phyloP scores from a whole-genome alignment of 1,140 invertebrate genomes.

The Cotesia typhae region DNA sequence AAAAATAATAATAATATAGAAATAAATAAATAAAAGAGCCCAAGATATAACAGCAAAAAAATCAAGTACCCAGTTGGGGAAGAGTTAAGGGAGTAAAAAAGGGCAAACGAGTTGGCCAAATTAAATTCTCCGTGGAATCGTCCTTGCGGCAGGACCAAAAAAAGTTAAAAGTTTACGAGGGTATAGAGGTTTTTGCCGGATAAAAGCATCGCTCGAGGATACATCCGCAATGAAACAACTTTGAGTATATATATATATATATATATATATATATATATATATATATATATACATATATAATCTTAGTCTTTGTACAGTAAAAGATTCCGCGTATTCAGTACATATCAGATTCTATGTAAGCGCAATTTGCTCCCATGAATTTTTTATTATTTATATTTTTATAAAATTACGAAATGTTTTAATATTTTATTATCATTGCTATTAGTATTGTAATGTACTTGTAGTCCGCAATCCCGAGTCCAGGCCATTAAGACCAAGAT shows the following conservation, averaged over 20 bases:
- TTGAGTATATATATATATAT: no score
- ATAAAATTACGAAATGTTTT: no score
- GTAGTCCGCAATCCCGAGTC: neutral
- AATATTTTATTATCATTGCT: no score
- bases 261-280: no score
- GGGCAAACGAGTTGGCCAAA: constrained; percentile 49
- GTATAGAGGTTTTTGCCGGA: constrained; percentile 33
- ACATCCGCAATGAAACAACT: neutral
- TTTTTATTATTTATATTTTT: no score
- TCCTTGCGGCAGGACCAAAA: constrained; percentile 16
- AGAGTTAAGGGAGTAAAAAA: constrained; percentile 36
- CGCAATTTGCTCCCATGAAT: no score
- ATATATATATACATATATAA: no score
- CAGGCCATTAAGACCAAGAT: constrained; percentile 2
- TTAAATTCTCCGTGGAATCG: constrained; percentile 49
- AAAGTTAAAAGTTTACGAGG: constrained; percentile 40
- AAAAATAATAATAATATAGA: neutral
- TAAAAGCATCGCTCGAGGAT: neutral
- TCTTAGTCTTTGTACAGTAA: no score
- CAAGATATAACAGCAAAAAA: neutral
- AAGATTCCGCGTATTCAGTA: no score
- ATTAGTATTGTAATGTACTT: no score
- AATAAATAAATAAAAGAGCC: neutral
- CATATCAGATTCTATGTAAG: no score
- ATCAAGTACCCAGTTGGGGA: neutral